A percentile compares a stretch with the other conserved stretches of the same genome.
These are phyloP conservation scores for Philotrypesis tridentata DNA, from an alignment of 1,140 invertebrate species.

Conservation along the genomic window DNA sequence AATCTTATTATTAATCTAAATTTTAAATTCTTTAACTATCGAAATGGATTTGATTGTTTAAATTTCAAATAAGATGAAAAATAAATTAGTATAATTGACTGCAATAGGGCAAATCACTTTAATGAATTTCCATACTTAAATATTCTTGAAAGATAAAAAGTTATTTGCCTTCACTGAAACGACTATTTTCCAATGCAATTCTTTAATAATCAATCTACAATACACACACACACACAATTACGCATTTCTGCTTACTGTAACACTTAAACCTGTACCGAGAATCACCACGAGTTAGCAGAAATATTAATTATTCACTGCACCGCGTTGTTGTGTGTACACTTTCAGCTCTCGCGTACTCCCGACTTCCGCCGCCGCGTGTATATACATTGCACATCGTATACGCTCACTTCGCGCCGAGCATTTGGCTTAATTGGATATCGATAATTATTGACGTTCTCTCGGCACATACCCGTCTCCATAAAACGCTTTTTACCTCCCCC, in stretches of 20 bases:
- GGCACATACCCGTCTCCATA: neutral
- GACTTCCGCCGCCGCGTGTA: neutral
- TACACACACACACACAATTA: neutral
- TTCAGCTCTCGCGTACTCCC: neutral
- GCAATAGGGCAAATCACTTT: too few relatives aligned
- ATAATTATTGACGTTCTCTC: slow-evolving; percentile 26
- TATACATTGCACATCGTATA: neutral
- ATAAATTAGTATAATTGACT: too few relatives aligned
- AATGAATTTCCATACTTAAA: too few relatives aligned
- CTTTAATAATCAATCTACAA: neutral
- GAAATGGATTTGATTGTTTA: too few relatives aligned
- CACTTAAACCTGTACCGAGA: neutral
- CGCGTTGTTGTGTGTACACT: neutral
- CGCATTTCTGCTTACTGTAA: neutral
- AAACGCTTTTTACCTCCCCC: neutral
- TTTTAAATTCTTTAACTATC: too few relatives aligned
- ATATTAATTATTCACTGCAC: slow-evolving; percentile 14
- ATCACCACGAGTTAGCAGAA: neutral
- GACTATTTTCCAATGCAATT: neutral
- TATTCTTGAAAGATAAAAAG: too few relatives aligned
- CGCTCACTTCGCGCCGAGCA: neutral
- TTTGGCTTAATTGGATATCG: slow-evolving; percentile 20
- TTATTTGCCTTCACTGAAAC: too few relatives aligned
- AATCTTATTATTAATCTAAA: too few relatives aligned
- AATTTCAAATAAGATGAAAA: too few relatives aligned